A percentile compares a stretch with the other conserved stretches of the same genome.
Conservation (phyloP, 92 coral and sea anemone species). For the Bergia sp. region DNA sequence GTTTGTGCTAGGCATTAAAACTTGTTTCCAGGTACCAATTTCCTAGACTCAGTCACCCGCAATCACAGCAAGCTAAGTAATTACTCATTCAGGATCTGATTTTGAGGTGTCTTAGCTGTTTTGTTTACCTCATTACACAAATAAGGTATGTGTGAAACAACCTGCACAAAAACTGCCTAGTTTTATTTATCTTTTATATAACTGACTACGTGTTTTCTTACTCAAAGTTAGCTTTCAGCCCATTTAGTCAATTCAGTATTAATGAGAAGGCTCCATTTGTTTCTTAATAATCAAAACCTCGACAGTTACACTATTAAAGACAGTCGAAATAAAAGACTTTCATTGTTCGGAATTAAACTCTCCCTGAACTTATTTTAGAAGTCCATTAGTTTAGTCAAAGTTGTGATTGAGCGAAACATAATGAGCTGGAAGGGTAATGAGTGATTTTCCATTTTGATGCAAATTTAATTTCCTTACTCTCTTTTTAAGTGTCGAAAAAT, state of each 20-base stretch:
- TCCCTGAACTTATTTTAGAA: slow-evolving; percentile 59
- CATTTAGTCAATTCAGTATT: slow-evolving; percentile 62
- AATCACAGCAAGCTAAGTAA: slow-evolving; percentile 13
- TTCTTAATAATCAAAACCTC: slow-evolving; percentile 44
- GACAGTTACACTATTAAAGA: slow-evolving; percentile 69
- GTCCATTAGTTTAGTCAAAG: slow-evolving; percentile 69
- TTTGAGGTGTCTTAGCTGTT: slow-evolving; percentile 15
- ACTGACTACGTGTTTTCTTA: slow-evolving; percentile 64
- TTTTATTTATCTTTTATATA: slow-evolving; percentile 62
- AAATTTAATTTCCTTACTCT: slow-evolving; percentile 78
- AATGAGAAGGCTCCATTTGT: slow-evolving; percentile 69
- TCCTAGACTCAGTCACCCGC: slow-evolving; percentile 21
- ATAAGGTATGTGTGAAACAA: slow-evolving; percentile 22
- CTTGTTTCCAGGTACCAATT: slow-evolving; percentile 35
- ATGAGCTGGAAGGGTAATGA: slow-evolving; percentile 74
- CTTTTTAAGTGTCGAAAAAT: slow-evolving; percentile 66
- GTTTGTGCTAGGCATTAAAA: slow-evolving; percentile 26
- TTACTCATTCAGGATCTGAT: slow-evolving; percentile 21
- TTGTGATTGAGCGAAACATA: slow-evolving; percentile 70
- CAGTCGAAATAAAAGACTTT: slow-evolving; percentile 57
- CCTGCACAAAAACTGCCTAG: slow-evolving; percentile 56
- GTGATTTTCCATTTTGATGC: slow-evolving; percentile 72
- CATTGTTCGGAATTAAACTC: slow-evolving; percentile 51
- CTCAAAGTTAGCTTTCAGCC: slow-evolving; percentile 46
- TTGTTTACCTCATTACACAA: slow-evolving; percentile 39